Base-by-base conservation (phyloP, 2,797 vertebrate genomes). In the Carcharodon carcharias region DNA sequence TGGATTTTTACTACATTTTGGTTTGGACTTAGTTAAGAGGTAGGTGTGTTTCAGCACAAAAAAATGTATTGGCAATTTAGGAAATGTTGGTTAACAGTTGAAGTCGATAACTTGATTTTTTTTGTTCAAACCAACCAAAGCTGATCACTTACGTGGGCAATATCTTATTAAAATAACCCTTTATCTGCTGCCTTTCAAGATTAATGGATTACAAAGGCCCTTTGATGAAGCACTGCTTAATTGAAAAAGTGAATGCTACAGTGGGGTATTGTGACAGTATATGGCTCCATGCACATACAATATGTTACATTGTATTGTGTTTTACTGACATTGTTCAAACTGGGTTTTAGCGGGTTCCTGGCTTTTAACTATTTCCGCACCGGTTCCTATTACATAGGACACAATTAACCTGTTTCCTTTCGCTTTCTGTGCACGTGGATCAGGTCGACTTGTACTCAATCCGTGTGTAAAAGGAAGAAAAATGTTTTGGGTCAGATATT, bases 261-360 rank as follows among this genome's bases (percentile, higher is more conserved):
- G 94, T 69, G 67, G 16, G 94, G 40, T 95, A 95, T 71, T 95
- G 93, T 67, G 63, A 69, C 93, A 45, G n/a, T 95, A 40, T 92
- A 65, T 92, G 89, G 91, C 91, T 93, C 91, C 91, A 93, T 40
- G n/a, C 91, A 67, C 61, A 93, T 67, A 40, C 91, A 95, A 73
- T 91, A 61, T 71, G 94, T 69, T 73, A 95, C 67, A 73, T 73
- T 71, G 94, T 95, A 50, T 94, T 71, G 23, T 31, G 94, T 56
- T 54, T 67, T 14, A 31, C 50, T 50, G 67, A 93, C 61, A 50
- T 95, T 95, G 67, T 73, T 95, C 50, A 56, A 95, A 67, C 67
- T 56, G 40, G 26, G 28, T 56, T 73, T 56, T 35, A 95, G 69
- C 94, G 67, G 65, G 40, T 95, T 54, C 73, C 67, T 54, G 65